A percentile compares a stretch with the other conserved stretches of the same genome.
Conservation (phyloP, 1,140 invertebrate species). For the Neotoxoptera formosana region DNA sequence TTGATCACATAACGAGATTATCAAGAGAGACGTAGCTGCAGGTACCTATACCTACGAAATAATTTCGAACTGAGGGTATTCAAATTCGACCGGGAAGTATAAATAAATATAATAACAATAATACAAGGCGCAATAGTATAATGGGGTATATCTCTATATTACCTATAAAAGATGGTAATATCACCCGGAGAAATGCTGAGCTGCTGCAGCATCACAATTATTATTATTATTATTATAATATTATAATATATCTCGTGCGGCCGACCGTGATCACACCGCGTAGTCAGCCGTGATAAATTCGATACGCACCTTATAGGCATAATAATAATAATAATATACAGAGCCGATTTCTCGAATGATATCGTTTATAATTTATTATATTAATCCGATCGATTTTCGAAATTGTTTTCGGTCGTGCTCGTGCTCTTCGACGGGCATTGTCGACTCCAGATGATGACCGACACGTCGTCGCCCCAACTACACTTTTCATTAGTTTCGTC, state of each 20-base stretch:
- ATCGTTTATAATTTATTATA: neutral
- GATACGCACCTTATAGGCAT: neutral
- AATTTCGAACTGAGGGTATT: neutral
- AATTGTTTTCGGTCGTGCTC: neutral
- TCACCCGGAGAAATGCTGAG: neutral
- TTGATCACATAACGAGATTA: neutral
- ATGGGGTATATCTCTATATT: neutral
- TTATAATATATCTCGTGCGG: neutral
- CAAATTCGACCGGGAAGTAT: neutral
- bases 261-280: neutral
- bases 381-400: neutral
- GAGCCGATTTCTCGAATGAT: neutral
- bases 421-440: neutral
- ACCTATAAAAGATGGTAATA: neutral
- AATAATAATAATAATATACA: neutral
- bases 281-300: slow-evolving; percentile 34
- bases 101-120: neutral
- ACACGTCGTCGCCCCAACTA: neutral
- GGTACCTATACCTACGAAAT: neutral
- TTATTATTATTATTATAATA: neutral
- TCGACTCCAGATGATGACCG: neutral
- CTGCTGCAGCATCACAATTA: neutral
- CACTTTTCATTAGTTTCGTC: neutral
- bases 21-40: neutral
- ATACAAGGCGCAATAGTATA: neutral